phyloP scores from a whole-genome alignment of 2,888 invertebrate species.

The Morinoia aosen region DNA sequence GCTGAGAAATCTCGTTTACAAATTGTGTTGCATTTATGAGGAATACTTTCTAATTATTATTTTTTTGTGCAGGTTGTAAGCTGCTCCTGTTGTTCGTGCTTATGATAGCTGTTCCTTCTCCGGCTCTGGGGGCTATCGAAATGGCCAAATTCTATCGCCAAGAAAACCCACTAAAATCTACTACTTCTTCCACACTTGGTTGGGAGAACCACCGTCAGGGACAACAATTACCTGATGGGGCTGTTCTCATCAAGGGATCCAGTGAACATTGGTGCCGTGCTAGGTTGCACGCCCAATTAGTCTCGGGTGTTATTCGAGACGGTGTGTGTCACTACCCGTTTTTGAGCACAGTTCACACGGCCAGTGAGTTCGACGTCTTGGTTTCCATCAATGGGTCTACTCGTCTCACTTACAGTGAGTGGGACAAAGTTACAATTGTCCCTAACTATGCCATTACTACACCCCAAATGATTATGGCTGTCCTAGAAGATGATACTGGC shows the following conservation, averaged over 20 bases:
- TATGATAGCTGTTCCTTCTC: not conserved
- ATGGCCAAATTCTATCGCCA: constrained; percentile 20
- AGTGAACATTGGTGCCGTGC: constrained; percentile 41
- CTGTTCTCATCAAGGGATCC: constrained; percentile 6
- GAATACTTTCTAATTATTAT: not conserved
- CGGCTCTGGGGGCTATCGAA: not conserved
- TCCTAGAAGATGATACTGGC: constrained; percentile 31
- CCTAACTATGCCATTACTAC: constrained; percentile 24
- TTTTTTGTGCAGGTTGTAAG: not conserved
- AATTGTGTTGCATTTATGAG: not conserved
- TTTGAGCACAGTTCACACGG: not conserved
- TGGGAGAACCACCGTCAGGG: not conserved
- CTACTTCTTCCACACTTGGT: constrained; percentile 44
- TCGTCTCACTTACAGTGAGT: not conserved
- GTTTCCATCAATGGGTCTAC: constrained; percentile 39
- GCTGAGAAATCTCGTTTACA: not conserved
- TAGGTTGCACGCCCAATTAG: constrained; percentile 21
- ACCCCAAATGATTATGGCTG: constrained; percentile 51
- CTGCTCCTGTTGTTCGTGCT: not conserved
- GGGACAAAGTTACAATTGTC: constrained; percentile 21
- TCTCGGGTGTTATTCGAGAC: not conserved
- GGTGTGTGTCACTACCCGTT: constrained; percentile 38
- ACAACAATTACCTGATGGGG: constrained; percentile 1
- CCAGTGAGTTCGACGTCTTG: not conserved
- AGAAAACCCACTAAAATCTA: not conserved